These are phyloP conservation scores for Dasysyrphus tricinctus DNA, from an alignment of 2,888 invertebrate genomes.

Conservation along the genomic window DNA sequence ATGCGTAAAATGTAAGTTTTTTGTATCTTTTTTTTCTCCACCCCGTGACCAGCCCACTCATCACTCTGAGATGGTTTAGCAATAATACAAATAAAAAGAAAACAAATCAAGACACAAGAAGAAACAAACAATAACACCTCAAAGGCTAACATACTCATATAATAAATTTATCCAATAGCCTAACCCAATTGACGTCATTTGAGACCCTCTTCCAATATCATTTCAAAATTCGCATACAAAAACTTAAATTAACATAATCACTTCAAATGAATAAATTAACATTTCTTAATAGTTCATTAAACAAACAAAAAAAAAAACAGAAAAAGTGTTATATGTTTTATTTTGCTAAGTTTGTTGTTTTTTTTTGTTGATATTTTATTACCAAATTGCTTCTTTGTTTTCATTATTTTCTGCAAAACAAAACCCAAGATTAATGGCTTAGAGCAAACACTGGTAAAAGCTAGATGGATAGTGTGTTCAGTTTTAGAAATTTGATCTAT, in stretches of 20 bases:
- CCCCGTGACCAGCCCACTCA: background rate
- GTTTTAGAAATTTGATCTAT: background rate
- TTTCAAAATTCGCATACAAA: conserved; percentile 27
- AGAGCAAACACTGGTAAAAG: background rate
- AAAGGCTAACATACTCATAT: conserved; percentile 23
- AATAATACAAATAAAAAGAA: background rate
- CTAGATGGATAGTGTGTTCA: background rate
- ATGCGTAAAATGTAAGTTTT: conserved; percentile 16
- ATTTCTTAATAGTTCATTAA: conserved; percentile 57
- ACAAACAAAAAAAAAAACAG: background rate
- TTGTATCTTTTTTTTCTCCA: background rate
- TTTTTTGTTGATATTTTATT: background rate
- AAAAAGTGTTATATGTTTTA: background rate
- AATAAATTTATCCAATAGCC: conserved; percentile 27
- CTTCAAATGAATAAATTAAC: conserved; percentile 62
- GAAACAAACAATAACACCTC: conserved; percentile 6
- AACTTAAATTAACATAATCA: conserved; percentile 58
- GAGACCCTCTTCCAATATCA: conserved; percentile 39
- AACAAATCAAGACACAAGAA: conserved; percentile 2
- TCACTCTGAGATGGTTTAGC: background rate
- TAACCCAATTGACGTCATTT: conserved; percentile 66
- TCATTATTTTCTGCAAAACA: background rate
- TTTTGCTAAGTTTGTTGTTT: background rate
- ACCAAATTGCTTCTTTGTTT: background rate
- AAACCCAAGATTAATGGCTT: background rate